phyloP scores from a whole-genome alignment of 2,113 vertebrate species.

The Propithecus coquereli region DNA sequence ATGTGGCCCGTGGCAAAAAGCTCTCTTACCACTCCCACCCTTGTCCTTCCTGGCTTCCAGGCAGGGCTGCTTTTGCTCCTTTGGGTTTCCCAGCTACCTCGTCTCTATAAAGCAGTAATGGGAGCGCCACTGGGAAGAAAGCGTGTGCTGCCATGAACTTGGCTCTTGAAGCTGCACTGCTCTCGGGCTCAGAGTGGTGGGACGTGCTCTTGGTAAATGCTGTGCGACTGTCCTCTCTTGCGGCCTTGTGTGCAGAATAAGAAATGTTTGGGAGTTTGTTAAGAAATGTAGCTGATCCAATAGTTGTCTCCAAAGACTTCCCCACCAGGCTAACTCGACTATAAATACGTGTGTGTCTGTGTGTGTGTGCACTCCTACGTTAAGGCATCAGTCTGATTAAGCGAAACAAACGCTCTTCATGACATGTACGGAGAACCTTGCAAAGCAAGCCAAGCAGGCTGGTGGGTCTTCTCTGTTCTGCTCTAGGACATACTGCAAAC shows the following conservation, averaged over 20 bases:
- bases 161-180: not conserved
- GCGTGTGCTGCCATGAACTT: not conserved
- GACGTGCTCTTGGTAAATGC: not conserved
- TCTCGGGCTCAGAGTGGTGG: not conserved
- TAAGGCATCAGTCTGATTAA: not conserved
- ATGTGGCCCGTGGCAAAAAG: not conserved
- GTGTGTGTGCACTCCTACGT: not conserved
- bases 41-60: not conserved
- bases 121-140: not conserved
- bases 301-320: not conserved
- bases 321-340: not conserved
- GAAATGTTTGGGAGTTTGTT: not conserved
- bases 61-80: not conserved
- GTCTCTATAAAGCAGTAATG: not conserved
- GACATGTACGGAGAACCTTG: not conserved
- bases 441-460: not conserved
- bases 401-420: not conserved
- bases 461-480: not conserved
- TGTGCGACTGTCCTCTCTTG: not conserved
- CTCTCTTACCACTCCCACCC: not conserved
- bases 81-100: not conserved
- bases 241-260: not conserved
- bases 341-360: no score
- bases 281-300: slow-evolving; percentile 42
- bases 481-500: not conserved